Percentiles rank a stretch among this genome's conserved stretches.
phyloP scores from a whole-genome alignment of 2,797 vertebrate genomes.

The Liparis tanakae region DNA sequence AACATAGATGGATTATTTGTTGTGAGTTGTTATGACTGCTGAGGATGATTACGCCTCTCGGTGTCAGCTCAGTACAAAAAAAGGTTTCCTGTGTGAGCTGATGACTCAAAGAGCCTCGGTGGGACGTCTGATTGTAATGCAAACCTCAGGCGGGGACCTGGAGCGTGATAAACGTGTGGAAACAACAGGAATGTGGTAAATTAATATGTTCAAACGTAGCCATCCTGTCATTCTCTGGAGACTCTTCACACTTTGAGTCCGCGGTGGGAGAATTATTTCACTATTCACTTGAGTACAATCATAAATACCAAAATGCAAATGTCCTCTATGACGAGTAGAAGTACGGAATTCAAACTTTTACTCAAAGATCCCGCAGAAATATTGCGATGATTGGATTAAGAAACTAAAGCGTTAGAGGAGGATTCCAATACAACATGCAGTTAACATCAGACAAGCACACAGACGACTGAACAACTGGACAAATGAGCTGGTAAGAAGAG shows the following conservation, averaged over 20 bases:
- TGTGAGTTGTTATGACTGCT: conserved; percentile 10
- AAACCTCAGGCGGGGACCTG: neutral
- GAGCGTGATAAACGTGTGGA: conserved; percentile 5
- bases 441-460: too few species aligned
- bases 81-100: conserved; percentile 11
- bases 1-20: conserved; percentile 15
- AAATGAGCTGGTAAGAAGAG: too few species aligned
- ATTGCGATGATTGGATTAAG: too few species aligned
- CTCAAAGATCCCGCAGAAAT: neutral
- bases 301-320: neutral
- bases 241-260: neutral
- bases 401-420: too few species aligned
- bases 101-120: conserved; percentile 6
- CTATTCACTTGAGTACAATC: neutral
- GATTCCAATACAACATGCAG: too few species aligned
- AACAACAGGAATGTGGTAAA: neutral
- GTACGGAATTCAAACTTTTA: neutral
- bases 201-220: neutral
- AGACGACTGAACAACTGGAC: too few species aligned
- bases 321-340: neutral
- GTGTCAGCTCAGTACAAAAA: conserved; percentile 6
- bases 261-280: neutral
- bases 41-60: conserved; percentile 14
- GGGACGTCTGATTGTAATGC: conserved; percentile 1
- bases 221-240: neutral